Evolutionary conservation across 53 echinoderm and acorn worm genomes (phyloP).

Genomic region (Mesocentrotus franciscanus): DNA sequence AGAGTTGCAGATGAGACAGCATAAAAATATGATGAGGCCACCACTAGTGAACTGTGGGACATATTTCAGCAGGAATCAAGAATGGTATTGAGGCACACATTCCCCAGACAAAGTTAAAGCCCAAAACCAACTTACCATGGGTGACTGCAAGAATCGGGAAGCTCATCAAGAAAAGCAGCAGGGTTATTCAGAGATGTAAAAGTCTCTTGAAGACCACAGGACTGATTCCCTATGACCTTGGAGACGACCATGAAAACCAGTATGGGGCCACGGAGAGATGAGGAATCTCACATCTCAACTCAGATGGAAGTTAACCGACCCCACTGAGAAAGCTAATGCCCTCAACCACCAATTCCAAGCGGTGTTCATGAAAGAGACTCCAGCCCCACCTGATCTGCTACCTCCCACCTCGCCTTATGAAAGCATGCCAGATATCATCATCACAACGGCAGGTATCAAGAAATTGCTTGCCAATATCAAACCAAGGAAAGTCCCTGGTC

Average conservation of each 20-base stretch:
- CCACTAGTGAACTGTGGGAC: too few relatives aligned
- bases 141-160: too few relatives aligned
- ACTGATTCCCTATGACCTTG: background rate
- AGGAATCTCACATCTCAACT: background rate
- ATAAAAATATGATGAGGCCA: too few relatives aligned
- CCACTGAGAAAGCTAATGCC: constrained; percentile 8
- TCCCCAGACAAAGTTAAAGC: too few relatives aligned
- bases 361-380: constrained; percentile 22
- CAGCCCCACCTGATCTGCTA: background rate
- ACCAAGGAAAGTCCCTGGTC: constrained; percentile 12
- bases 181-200: background rate
- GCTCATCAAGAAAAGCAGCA: too few relatives aligned
- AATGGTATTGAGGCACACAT: too few relatives aligned
- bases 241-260: too few relatives aligned
- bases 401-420: background rate
- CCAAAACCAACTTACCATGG: too few relatives aligned
- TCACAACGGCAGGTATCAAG: constrained; percentile 29
- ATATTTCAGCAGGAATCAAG: too few relatives aligned
- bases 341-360: background rate
- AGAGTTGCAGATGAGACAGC: too few relatives aligned
- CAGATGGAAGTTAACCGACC: background rate
- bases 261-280: background rate
- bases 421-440: constrained; percentile 18
- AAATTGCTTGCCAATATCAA: background rate
- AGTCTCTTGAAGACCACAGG: too few relatives aligned